Evolutionary conservation across 2,888 invertebrate species (phyloP), one percentile per base, ranked within the genome.

Genomic region (Lottia gigantea): DNA sequence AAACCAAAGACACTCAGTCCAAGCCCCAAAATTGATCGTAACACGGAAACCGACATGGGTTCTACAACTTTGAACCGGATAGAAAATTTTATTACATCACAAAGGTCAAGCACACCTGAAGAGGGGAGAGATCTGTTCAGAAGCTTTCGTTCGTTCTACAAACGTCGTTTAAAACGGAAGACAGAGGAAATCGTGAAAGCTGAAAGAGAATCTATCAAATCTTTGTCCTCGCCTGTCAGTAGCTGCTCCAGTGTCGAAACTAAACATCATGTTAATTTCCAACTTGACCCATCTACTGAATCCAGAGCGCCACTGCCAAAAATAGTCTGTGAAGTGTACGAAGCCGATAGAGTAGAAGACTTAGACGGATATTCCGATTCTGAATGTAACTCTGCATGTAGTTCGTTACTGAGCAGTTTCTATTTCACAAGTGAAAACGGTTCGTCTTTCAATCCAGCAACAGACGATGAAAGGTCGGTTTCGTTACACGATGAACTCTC

Each of bases 401-500:
- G 55, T 23, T 55, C 55, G 11, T 4, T 55, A 23, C 40, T 40
- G 40, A 40, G 40, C 11, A 40, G 40, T 11, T 55, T 55, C 19
- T 23, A 55, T 19, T 55, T 55, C 14, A 19, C 19, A 55, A 55
- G 55, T 55, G 55, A 55, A 23, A 55, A 19, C 23, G 23, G 55
- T 55, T 55, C 55, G 19, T 55, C 19, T 23, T 55, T n/a, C 12
- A 19, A 55, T 55, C 19, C 11, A 55, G 11, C 40, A 1, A 55
- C 55, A 23, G 55, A 55, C 4, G 55, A 55, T 23, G 55, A 23
- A 23, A 11, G 14, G 3, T 23, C 55, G 1, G 23, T 23, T 55
- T 55, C 55, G 19, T 23, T 55, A 55, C 55, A 55, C 55, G 55
- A 55, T 23, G 55, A 55, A 55, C 55, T 55, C 23, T 55, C 55